Evolutionary conservation across 2,888 invertebrate genomes (phyloP), one percentile per base, ranked within the genome.

Genomic region (Tridacna crocea): DNA sequence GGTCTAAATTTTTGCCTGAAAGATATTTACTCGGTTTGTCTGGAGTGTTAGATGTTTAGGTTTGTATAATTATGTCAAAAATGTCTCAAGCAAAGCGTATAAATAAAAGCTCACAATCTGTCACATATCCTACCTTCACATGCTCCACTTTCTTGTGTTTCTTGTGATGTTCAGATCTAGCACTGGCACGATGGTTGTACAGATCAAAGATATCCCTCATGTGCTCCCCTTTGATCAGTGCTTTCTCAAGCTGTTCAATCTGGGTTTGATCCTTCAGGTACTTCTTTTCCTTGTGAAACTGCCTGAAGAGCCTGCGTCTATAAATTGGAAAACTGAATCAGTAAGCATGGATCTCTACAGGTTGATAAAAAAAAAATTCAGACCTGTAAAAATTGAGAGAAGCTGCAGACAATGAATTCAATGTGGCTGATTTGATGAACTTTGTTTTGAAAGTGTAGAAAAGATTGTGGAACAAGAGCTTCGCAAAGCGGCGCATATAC

Each of bases 171-270:
- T 66, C 46, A 36, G 11, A 10, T 27, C 47, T 36, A 46, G 73
- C 15, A 58, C 36, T 55, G 17, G 36, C 72, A 70, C 80, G 77
- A 46, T 85, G 77, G n/a, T 80, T 51, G n/a, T 79, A 55, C 10
- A 83, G 81, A 6, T 85, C 83, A 63, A 81, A 75, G 0, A 81
- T 80, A 17, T 85, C 85, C 60, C 77, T 79, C 83, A 83, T 79
- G 55, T 83, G 74, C 55, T 85, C 85, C 11, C 77, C 82, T 22
- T 60, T 60, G 17, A 22, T 26, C 60, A 83, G 60, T 12, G 80
- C 58, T 11, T 72, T 60, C n/a, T 80, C 61, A 58, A 75, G 12
- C 26, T 75, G 24, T 13, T 75, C 26, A 26, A 73, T 80, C 48
- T 73, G 48, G 12, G 36, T 66, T 48, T 66, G 36, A 36, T 75